Evolutionary conservation across 1,140 invertebrate genomes (phyloP).

Genomic region (Phthorimaea operculella): DNA sequence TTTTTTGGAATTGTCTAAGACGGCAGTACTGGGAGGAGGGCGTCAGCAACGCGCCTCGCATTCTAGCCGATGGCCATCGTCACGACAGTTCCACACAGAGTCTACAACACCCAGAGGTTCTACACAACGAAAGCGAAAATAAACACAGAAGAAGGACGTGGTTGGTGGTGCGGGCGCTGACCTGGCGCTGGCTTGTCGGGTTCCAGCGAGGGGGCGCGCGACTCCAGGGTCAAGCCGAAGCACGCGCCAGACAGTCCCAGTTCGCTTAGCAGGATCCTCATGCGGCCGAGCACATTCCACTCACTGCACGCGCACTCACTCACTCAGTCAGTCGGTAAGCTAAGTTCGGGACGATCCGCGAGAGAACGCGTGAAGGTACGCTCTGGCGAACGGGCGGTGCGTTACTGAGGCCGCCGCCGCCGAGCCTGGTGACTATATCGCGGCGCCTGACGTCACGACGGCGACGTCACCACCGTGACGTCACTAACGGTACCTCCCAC

Average conservation of each 20-base stretch:
- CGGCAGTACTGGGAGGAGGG: constrained; percentile 61
- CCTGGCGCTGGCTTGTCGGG: constrained; percentile 64
- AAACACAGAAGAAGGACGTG: constrained; percentile 61
- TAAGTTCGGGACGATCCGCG: constrained; percentile 30
- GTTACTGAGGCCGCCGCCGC: constrained; percentile 67
- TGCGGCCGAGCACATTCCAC: constrained; percentile 66
- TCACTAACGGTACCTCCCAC: constrained; percentile 68
- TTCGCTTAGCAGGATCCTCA: constrained; percentile 69
- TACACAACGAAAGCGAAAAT: constrained; percentile 66
- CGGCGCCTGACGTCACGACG: constrained; percentile 60
- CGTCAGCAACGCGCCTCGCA: constrained; percentile 66
- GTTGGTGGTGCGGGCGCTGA: constrained; percentile 59
- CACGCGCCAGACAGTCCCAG: constrained; percentile 66
- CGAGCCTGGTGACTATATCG: constrained; percentile 66
- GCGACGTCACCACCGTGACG: constrained; percentile 61
- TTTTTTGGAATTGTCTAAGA: constrained; percentile 62
- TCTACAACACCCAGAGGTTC: constrained; percentile 62
- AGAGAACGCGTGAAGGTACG: constrained; percentile 53
- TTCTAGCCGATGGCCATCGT: constrained; percentile 66
- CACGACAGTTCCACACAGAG: constrained; percentile 64
- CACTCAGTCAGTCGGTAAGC: constrained; percentile 45
- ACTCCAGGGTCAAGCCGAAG: constrained; percentile 63
- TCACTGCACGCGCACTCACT: constrained; percentile 65
- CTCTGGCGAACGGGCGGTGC: constrained; percentile 56
- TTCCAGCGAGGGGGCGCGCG: constrained; percentile 61